Conservation (phyloP, 2,888 invertebrate species). For the Pollenia labialis region DNA sequence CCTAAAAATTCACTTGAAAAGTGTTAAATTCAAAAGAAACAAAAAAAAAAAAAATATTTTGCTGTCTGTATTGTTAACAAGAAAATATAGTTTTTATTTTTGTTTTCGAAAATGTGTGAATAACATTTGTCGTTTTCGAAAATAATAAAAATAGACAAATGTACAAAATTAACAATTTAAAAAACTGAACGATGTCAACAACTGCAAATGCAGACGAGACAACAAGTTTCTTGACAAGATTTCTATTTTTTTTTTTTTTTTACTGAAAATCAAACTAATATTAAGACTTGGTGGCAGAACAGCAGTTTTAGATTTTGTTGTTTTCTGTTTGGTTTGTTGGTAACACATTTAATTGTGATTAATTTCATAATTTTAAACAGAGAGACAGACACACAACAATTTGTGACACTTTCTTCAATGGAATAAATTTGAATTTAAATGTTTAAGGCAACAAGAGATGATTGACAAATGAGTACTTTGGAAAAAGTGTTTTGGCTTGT, state of each 20-base stretch:
- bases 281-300: neutral
- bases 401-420: constrained; percentile 13
- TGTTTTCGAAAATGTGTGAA: constrained; percentile 30
- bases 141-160: constrained; percentile 50
- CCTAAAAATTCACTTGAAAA: too few species aligned
- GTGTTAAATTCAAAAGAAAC: too few species aligned
- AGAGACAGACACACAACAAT: neutral
- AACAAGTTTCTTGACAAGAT: constrained; percentile 61
- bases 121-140: constrained; percentile 32
- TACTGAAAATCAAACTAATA: constrained; percentile 30
- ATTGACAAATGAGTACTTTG: constrained; percentile 37
- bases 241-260: constrained; percentile 28
- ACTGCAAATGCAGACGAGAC: constrained; percentile 63
- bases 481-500: neutral
- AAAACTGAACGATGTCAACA: constrained; percentile 69
- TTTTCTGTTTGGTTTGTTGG: constrained; percentile 27
- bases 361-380: constrained; percentile 50
- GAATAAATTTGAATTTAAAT: constrained; percentile 64
- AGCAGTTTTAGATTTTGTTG: constrained; percentile 12
- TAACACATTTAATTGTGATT: constrained; percentile 63
- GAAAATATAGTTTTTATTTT: constrained; percentile 8
- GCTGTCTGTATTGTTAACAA: constrained; percentile 7
- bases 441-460: constrained; percentile 52
- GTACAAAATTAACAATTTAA: constrained; percentile 70
- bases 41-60: neutral